These are phyloP conservation scores for Agrochola litura DNA, from an alignment of 2,888 invertebrate species.

Conservation along the genomic window DNA sequence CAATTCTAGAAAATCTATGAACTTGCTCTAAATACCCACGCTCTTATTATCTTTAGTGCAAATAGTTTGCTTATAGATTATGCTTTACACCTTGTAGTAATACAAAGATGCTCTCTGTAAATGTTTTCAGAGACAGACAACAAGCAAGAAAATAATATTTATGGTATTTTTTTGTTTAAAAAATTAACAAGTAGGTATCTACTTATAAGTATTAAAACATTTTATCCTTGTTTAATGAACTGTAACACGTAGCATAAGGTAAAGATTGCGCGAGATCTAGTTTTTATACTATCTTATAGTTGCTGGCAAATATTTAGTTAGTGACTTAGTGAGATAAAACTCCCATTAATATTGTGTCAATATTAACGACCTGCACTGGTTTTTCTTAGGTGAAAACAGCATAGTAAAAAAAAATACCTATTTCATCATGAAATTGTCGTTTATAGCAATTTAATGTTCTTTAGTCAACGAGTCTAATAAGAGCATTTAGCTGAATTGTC, in stretches of 20 bases:
- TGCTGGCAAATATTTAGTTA: constrained; percentile 47
- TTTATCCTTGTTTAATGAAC: constrained; percentile 18
- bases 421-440: neutral
- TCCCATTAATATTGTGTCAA: constrained; percentile 55
- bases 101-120: constrained; percentile 39
- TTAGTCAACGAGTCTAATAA: constrained; percentile 10
- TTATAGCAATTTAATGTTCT: neutral
- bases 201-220: constrained; percentile 12
- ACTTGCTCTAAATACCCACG: constrained; percentile 44
- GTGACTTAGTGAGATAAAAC: constrained; percentile 54
- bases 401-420: constrained; percentile 7
- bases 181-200: constrained; percentile 8
- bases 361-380: constrained; percentile 40
- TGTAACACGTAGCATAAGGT: constrained; percentile 11
- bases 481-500: neutral
- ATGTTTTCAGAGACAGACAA: constrained; percentile 46
- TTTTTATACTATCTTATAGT: constrained; percentile 45
- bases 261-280: constrained; percentile 44
- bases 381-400: constrained; percentile 21
- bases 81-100: constrained; percentile 21
- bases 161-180: constrained; percentile 26
- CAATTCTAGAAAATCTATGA: constrained; percentile 32
- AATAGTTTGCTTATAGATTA: constrained; percentile 40
- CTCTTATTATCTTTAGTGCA: constrained; percentile 33
- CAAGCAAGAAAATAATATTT: constrained; percentile 34